Percentiles rank a stretch among this genome's conserved stretches.
Conservation (phyloP, 2,888 invertebrate species). For the Callinectes sapidus region DNA sequence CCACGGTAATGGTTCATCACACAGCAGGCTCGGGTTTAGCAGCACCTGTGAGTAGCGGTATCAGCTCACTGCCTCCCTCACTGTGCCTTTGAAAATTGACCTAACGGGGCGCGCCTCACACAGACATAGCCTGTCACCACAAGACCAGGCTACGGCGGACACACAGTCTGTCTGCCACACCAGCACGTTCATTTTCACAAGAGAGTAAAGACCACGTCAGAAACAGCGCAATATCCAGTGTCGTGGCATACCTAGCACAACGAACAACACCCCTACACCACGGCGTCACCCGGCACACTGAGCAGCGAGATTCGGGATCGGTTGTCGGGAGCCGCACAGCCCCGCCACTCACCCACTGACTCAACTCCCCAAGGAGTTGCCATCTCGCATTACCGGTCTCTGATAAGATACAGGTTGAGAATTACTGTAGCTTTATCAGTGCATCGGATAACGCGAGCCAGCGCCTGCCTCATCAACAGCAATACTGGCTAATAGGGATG, state of each 20-base stretch:
- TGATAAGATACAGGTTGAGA: background rate
- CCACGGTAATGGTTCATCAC: background rate
- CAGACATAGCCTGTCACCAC: background rate
- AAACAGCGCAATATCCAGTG: background rate
- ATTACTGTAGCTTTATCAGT: background rate
- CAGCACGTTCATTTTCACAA: background rate
- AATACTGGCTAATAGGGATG: background rate
- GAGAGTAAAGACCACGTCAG: background rate
- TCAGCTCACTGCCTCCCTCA: background rate
- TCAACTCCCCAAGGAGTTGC: background rate
- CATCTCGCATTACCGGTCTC: background rate
- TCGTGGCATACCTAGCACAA: background rate
- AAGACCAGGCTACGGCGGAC: background rate
- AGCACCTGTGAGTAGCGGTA: background rate
- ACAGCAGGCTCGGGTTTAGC: background rate
- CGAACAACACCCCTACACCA: background rate
- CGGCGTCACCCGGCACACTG: slow-evolving; percentile 35
- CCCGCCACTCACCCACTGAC: background rate
- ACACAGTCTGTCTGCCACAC: background rate
- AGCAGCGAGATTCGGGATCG: background rate
- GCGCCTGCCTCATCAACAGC: no score
- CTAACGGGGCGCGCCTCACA: background rate
- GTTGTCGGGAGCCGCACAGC: background rate
- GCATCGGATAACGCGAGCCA: background rate
- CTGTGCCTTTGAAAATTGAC: slow-evolving; percentile 1